Evolutionary conservation across 2,797 vertebrate species (phyloP), one percentile per base, ranked within the genome.

Genomic region (Thaleichthys pacificus): DNA sequence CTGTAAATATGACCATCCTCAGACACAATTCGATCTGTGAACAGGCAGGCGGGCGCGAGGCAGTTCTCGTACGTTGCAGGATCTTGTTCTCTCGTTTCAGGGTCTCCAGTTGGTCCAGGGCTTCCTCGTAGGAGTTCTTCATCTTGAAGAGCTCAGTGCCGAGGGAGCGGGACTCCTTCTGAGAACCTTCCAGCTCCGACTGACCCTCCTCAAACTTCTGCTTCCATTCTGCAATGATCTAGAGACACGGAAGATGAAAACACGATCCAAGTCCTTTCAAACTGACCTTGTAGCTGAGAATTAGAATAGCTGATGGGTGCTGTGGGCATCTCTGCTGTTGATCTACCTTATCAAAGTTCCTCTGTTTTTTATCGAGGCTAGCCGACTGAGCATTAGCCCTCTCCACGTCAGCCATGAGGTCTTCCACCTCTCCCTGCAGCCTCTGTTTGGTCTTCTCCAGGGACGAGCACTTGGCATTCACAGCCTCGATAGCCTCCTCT

Each of bases 201-300:
- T 95, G 95, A 0, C 93, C 91, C 76, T 96, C 95, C 78, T 96
- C 95, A 2, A 89, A 94, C 79, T 96, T 96, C 83, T 95, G 95
- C 71, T 96, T 96, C 94, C 94, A 93, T 60, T 94, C 93, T 0
- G 92, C 71, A 72, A 94, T 73, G 66, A 94, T 70, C 92, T 93
- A 57, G 49, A 75, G 15, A 54, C 12, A 54, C 6, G 32, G 35
- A 7, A 71, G 2, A 56, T n/a, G 5, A 56, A 56, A n/a, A n/a
- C 19, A 56, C 4, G 7, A 56, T 5, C 51, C 15, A 11, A 7
- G 15, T 56, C 3, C 3, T 56, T 17, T 56, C 5, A 56, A 17
- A 56, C 51, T n/a, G 51, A 17, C 19, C 15, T n/a, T n/a, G 51
- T 51, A 17, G 17, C 4, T 56, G 51, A 47, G 42, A 47, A 47